Evolutionary conservation across 2,113 vertebrate genomes (phyloP), one percentile per base, ranked within the genome.

Genomic region (Oenanthe oenanthe): DNA sequence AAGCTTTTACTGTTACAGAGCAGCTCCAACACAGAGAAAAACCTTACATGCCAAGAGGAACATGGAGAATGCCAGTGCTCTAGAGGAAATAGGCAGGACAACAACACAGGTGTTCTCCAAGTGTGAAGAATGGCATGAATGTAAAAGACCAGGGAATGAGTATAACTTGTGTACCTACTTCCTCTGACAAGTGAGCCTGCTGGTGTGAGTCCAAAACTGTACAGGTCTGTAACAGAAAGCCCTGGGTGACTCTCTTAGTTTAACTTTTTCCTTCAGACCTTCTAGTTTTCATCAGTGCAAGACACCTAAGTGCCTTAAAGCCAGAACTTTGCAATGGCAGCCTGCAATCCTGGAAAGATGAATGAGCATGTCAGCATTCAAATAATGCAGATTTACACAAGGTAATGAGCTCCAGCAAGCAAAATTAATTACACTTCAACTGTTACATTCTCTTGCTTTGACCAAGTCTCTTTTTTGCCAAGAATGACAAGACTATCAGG

Each of bases 31-130:
- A 48, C 2, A 7, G 7, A 26, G 25, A 36, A 26, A 26, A 40
- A 42, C 11, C 12, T 58, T 28, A 31, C 2, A 0, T 50, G 28
- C 14, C 24, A 32, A 24, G 0, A 2, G 9, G 4, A 50, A 18
- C n/a, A 42, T 17, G 7, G 17, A 66, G 7, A 85, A 57, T 4
- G 2, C 20, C 47, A 75, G 14, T 40, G 11, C 4, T 43, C 19
- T 13, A 42, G 28, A 56, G 57, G 25, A 47, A 47, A 51, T 15
- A 43, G 62, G 11, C 62, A 36, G 29, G 17, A 21, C 79, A 89
- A 75, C 0, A 3, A 18, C 21, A 6, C 7, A 57, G 11, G 16
- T 92, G 24, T 31, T 40, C 21, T 19, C n/a, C 17, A 75, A 58
- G 8, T 4, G 21, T 21, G 43, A 84, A 67, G 18, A 53, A 32